These are phyloP conservation scores for Toxotes chatareus DNA, from an alignment of 2,113 vertebrate species.

Conservation along the genomic window DNA sequence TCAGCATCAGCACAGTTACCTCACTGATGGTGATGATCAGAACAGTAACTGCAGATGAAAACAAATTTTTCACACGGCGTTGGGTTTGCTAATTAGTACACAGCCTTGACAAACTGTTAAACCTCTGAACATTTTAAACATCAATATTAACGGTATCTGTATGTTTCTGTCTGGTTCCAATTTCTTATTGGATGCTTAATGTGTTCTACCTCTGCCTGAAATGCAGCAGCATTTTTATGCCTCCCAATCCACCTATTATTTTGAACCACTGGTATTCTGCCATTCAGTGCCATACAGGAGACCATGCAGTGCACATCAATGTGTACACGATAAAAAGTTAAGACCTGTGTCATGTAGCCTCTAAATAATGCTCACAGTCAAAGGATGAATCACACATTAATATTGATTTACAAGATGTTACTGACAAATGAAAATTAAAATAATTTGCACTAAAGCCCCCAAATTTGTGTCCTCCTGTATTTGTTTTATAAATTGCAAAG, in stretches of 20 bases:
- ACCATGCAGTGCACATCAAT: neutral
- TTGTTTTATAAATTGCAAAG: neutral
- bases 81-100: neutral
- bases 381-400: constrained; percentile 1
- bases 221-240: neutral
- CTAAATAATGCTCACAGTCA: neutral
- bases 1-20: too few relatives aligned
- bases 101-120: neutral
- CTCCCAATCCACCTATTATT: constrained; percentile 10
- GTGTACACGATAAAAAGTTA: constrained; percentile 1
- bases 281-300: constrained; percentile 11
- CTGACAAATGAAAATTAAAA: constrained; percentile 9
- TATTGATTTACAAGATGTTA: neutral
- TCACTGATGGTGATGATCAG: too few relatives aligned
- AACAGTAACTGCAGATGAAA: too few relatives aligned
- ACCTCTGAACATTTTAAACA: neutral
- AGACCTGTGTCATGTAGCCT: neutral
- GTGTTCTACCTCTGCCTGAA: neutral
- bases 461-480: neutral
- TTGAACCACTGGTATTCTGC: neutral
- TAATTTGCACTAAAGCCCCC: neutral
- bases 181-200: neutral
- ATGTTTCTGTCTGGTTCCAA: neutral
- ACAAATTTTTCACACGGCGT: too few relatives aligned
- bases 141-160: neutral